Conservation (phyloP, 2,888 invertebrate species). For the Pachliopta kotzebuea region DNA sequence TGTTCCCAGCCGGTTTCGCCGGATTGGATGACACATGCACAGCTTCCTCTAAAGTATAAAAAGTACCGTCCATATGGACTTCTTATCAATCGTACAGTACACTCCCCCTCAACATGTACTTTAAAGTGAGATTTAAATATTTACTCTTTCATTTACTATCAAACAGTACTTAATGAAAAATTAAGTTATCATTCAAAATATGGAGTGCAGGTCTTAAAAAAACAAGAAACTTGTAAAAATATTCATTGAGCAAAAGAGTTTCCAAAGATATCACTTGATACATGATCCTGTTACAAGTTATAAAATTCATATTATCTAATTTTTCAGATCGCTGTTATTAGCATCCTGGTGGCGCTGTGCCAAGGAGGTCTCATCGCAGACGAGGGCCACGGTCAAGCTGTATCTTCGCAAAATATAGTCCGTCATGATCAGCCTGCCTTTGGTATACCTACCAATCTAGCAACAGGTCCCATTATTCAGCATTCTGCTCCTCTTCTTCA, state of each 20-base stretch:
- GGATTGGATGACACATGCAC: constrained; percentile 58
- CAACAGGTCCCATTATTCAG: constrained; percentile 37
- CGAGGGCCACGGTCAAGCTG: constrained; percentile 55
- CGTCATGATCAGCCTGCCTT: constrained; percentile 61
- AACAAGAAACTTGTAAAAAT: not conserved
- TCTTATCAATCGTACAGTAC: constrained; percentile 64
- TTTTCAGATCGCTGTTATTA: constrained; percentile 65
- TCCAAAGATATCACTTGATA: not conserved
- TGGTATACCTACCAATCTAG: constrained; percentile 45
- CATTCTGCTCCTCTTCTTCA: constrained; percentile 44
- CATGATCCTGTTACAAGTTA: not conserved
- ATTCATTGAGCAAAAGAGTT: not conserved
- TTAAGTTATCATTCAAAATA: too few relatives aligned
- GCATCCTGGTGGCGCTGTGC: constrained; percentile 66
- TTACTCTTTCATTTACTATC: not conserved
- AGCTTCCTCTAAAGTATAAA: constrained; percentile 66
- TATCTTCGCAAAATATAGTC: constrained; percentile 70
- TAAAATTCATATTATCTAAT: not conserved
- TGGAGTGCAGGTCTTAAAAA: not conserved
- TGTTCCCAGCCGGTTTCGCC: constrained; percentile 66
- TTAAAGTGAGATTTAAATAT: constrained; percentile 57
- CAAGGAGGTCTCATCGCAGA: constrained; percentile 65
- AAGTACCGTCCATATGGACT: constrained; percentile 58
- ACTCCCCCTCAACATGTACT: constrained; percentile 66
- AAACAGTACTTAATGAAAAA: too few relatives aligned